phyloP scores from a whole-genome alignment of 2,888 invertebrate genomes.

The Eristalis tenax region DNA sequence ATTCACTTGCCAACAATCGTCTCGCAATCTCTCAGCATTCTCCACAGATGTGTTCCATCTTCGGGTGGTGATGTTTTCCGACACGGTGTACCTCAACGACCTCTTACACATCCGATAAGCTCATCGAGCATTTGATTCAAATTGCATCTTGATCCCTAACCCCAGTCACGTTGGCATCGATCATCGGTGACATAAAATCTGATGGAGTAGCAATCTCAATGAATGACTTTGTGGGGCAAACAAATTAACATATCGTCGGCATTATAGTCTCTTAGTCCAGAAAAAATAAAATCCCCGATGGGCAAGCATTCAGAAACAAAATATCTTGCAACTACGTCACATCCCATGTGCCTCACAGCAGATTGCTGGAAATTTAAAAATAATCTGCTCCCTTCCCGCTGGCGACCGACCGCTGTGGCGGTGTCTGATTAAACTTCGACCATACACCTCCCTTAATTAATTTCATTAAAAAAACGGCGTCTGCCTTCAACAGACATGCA shows the following conservation, averaged over 20 bases:
- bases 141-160: neutral
- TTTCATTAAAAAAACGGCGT: constrained; percentile 1
- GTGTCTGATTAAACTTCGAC: constrained; percentile 25
- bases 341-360: neutral
- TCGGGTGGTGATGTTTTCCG: neutral
- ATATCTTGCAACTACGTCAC: neutral
- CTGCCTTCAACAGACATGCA: constrained; percentile 10
- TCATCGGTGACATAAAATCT: neutral
- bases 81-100: neutral
- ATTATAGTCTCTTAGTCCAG: neutral
- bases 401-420: constrained; percentile 39
- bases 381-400: constrained; percentile 32
- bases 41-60: neutral
- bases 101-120: neutral
- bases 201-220: constrained; percentile 1
- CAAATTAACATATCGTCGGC: constrained; percentile 4
- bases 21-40: neutral
- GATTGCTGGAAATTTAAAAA: constrained; percentile 9
- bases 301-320: neutral
- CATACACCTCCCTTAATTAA: constrained; percentile 39
- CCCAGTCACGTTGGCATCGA: neutral
- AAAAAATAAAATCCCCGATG: neutral
- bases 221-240: neutral
- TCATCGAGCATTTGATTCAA: neutral
- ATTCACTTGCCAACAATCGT: neutral